Conservation (phyloP, 2,113 vertebrate genomes). For the Elaphurus davidianus region DNA sequence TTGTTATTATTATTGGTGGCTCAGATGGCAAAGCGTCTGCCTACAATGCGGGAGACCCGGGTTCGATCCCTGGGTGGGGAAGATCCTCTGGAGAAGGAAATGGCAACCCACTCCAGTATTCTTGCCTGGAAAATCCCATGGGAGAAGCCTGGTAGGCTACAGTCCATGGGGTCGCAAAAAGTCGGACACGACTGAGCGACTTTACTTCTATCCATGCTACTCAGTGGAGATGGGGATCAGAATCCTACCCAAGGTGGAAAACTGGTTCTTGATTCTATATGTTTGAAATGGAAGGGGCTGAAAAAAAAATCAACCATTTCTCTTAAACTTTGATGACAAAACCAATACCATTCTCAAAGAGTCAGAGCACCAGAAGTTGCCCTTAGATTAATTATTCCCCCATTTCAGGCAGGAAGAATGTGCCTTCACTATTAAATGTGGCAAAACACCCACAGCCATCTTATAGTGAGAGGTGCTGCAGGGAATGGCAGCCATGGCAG, state of each 20-base stretch:
- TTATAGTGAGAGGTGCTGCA: not conserved
- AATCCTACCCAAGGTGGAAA: not conserved
- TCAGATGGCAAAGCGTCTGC: too few relatives aligned
- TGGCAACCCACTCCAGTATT: too few relatives aligned
- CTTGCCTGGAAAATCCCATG: too few relatives aligned
- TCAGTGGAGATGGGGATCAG: not conserved
- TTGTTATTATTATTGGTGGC: not conserved
- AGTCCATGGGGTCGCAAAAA: too few relatives aligned
- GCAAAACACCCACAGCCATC: not conserved
- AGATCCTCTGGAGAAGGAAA: too few relatives aligned
- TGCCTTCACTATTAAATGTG: not conserved
- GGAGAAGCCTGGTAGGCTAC: too few relatives aligned
- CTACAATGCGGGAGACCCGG: too few relatives aligned
- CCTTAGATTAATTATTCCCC: not conserved
- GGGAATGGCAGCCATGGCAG: not conserved
- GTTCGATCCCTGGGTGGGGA: too few relatives aligned
- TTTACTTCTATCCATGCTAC: not conserved
- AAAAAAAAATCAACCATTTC: not conserved
- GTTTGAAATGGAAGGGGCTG: not conserved
- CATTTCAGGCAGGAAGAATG: not conserved
- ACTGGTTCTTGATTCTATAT: not conserved
- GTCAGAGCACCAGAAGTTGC: not conserved
- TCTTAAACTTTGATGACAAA: slow-evolving; percentile 7
- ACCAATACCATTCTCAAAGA: not conserved
- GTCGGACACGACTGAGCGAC: too few relatives aligned